These are phyloP conservation scores for Galbula dea DNA, from an alignment of 2,113 vertebrate species.

Conservation along the genomic window DNA sequence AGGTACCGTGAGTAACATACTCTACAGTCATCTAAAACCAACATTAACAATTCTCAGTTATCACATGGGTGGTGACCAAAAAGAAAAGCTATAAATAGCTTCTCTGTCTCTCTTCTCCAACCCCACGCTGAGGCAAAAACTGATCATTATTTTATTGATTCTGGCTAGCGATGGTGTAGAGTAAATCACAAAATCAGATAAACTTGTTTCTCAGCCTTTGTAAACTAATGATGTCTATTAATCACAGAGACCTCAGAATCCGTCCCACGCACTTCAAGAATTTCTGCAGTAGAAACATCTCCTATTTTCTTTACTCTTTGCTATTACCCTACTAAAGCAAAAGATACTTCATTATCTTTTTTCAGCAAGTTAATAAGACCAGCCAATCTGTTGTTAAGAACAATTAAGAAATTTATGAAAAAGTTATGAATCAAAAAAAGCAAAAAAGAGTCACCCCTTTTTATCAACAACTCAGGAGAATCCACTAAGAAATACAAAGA, in stretches of 20 bases:
- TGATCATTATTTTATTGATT: constrained; percentile 70
- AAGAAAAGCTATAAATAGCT: not conserved
- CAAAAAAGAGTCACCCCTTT: not conserved
- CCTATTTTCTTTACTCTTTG: not conserved
- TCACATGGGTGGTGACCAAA: not conserved
- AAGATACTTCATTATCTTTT: constrained; percentile 24
- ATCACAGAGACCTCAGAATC: constrained; percentile 59
- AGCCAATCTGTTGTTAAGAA: not conserved
- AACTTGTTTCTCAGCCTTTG: constrained; percentile 66
- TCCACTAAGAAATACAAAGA: not conserved
- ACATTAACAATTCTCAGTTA: not conserved
- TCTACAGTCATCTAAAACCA: not conserved
- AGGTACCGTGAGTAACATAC: not conserved
- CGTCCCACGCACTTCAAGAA: constrained; percentile 39
- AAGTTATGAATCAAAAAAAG: not conserved
- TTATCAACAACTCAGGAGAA: not conserved
- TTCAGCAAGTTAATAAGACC: not conserved
- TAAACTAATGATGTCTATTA: constrained; percentile 77
- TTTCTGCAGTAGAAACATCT: not conserved
- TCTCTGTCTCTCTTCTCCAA: not conserved
- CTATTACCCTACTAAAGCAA: not conserved
- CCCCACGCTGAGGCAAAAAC: not conserved
- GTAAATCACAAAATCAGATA: constrained; percentile 67
- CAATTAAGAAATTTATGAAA: not conserved
- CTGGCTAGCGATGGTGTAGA: not conserved